Evolutionary conservation across 2,113 vertebrate species (phyloP).

Genomic region (Phoxinus phoxinus): DNA sequence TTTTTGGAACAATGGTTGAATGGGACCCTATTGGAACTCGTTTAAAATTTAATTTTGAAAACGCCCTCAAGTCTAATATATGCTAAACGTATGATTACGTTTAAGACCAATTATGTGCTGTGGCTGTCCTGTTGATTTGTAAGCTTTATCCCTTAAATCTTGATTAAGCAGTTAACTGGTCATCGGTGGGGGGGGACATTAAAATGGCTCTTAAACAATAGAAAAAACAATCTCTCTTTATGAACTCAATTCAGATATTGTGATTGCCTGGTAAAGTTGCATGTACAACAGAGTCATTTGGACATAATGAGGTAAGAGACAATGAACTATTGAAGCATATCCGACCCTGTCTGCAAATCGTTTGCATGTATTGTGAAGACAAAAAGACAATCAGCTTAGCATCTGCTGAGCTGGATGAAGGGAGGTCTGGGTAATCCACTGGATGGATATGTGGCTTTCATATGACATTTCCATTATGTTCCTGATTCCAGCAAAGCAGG

Average conservation of each 20-base stretch:
- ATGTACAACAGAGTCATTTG: background rate
- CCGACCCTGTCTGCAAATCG: background rate
- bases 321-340: background rate
- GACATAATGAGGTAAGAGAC: background rate
- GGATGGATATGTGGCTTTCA: constrained; percentile 72
- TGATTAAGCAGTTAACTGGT: constrained; percentile 5
- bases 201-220: background rate
- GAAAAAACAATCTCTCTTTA: background rate
- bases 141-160: constrained; percentile 38
- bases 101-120: background rate
- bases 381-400: constrained; percentile 49
- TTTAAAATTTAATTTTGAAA: background rate
- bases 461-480: constrained; percentile 78
- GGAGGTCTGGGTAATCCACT: constrained; percentile 73
- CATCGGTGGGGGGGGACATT: background rate
- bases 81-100: background rate
- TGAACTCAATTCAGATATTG: background rate
- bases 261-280: constrained; percentile 7
- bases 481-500: constrained; percentile 26
- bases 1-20: background rate
- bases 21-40: background rate
- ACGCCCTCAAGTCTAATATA: background rate
- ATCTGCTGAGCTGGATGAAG: constrained; percentile 65
- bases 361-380: constrained; percentile 45
- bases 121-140: constrained; percentile 7